Conservation (phyloP, 2,888 invertebrate genomes). For the Bursaphelenchus okinawaensis region DNA sequence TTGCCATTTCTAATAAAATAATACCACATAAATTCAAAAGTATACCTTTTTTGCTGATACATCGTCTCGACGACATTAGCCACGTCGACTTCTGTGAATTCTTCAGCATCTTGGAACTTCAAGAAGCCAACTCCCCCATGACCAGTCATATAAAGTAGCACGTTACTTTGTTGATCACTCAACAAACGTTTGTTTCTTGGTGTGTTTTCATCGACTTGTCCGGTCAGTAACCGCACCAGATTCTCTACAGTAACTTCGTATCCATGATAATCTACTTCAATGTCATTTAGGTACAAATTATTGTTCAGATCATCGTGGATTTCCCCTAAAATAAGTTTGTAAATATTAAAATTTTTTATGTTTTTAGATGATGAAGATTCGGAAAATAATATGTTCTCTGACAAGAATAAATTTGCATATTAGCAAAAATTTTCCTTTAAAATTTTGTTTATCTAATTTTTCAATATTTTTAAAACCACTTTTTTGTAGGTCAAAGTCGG, state of each 20-base stretch:
- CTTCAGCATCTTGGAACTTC: slow-evolving; percentile 98
- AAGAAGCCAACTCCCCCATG: slow-evolving; percentile 98
- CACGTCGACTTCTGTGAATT: slow-evolving; percentile 93
- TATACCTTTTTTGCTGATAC: slow-evolving; percentile 93
- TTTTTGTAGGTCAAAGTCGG: no score
- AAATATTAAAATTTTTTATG: neutral
- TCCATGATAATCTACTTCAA: slow-evolving; percentile 69
- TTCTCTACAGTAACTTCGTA: slow-evolving; percentile 81
- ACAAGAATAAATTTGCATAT: no score
- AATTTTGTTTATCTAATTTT: no score
- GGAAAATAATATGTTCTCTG: neutral
- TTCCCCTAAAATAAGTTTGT: slow-evolving; percentile 4
- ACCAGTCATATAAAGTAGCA: slow-evolving; percentile 65
- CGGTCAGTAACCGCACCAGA: slow-evolving; percentile 89
- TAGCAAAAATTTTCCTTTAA: no score
- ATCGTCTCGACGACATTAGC: slow-evolving; percentile 98
- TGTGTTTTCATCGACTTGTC: slow-evolving; percentile 81
- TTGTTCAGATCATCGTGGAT: slow-evolving; percentile 71
- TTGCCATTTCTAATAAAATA: neutral
- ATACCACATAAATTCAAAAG: neutral
- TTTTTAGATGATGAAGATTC: no score
- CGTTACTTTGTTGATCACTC: slow-evolving; percentile 92
- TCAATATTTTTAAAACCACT: no score
- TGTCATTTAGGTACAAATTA: slow-evolving; percentile 98
- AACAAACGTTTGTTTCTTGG: slow-evolving; percentile 74